phyloP scores from a whole-genome alignment of 1,140 invertebrate species.

The Samia ricini region DNA sequence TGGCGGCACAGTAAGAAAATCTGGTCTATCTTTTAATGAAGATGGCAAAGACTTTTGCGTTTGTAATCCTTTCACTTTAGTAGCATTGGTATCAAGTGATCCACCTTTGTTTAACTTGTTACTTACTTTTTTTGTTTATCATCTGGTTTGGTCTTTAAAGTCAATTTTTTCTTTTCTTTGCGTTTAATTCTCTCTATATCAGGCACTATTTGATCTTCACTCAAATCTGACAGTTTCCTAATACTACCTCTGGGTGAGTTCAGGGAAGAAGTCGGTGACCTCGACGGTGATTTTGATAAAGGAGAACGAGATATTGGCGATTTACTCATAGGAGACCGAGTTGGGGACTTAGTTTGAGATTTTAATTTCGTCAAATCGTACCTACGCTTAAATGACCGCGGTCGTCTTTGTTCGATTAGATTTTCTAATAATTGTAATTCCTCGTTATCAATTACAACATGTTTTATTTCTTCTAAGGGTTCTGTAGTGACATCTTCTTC shows the following conservation, averaged over 20 bases:
- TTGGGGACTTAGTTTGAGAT: constrained; percentile 56
- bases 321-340: constrained; percentile 60
- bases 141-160: constrained; percentile 66
- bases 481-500: constrained; percentile 71
- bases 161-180: constrained; percentile 73
- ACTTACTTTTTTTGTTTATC: constrained; percentile 61
- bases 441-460: constrained; percentile 78
- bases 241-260: constrained; percentile 76
- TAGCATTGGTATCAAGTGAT: constrained; percentile 72
- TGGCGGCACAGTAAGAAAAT: constrained; percentile 76
- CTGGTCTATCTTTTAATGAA: constrained; percentile 72
- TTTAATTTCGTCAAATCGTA: constrained; percentile 69
- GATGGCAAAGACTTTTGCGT: constrained; percentile 77
- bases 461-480: constrained; percentile 47
- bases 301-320: constrained; percentile 69
- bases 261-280: constrained; percentile 73
- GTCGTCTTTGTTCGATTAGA: constrained; percentile 70
- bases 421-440: constrained; percentile 76
- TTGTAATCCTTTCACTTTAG: constrained; percentile 65
- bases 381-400: constrained; percentile 73
- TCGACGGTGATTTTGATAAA: constrained; percentile 72
- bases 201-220: constrained; percentile 80
- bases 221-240: constrained; percentile 73
- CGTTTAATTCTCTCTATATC: constrained; percentile 78
- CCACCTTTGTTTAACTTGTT: constrained; percentile 68